These are phyloP conservation scores for Peromyscus maniculatus DNA, from an alignment of 2,113 vertebrate genomes.

Conservation along the genomic window DNA sequence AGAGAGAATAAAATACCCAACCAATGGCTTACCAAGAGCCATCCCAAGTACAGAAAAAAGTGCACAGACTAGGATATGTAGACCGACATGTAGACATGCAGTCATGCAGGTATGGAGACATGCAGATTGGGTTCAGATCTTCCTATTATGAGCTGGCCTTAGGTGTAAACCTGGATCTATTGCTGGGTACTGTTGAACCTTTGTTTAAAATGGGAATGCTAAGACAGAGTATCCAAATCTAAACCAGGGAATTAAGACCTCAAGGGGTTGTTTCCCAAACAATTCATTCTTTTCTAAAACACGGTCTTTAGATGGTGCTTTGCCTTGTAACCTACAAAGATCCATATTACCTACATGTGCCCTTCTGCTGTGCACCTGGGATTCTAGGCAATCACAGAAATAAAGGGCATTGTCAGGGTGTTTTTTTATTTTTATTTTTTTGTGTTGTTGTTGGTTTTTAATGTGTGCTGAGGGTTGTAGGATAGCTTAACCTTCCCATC, in stretches of 20 bases:
- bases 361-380: not conserved
- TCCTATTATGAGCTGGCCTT: not conserved
- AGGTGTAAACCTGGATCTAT: not conserved
- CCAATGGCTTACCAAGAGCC: too few relatives aligned
- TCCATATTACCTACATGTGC: not conserved
- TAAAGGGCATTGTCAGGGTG: not conserved
- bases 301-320: not conserved
- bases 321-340: not conserved
- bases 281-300: not conserved
- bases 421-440: too few relatives aligned
- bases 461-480: not conserved
- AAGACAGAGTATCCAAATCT: not conserved
- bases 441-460: too few relatives aligned
- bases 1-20: not conserved
- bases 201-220: not conserved
- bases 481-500: not conserved
- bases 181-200: not conserved
- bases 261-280: not conserved
- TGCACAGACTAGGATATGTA: accelerated
- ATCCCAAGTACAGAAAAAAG: not conserved
- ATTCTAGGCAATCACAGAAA: not conserved
- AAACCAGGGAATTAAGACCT: not conserved
- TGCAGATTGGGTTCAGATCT: not conserved
- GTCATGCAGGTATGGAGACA: not conserved
- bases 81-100: not conserved